Evolutionary conservation across 2,797 vertebrate genomes (phyloP).

Genomic region (Eurystomus glaucurus): DNA sequence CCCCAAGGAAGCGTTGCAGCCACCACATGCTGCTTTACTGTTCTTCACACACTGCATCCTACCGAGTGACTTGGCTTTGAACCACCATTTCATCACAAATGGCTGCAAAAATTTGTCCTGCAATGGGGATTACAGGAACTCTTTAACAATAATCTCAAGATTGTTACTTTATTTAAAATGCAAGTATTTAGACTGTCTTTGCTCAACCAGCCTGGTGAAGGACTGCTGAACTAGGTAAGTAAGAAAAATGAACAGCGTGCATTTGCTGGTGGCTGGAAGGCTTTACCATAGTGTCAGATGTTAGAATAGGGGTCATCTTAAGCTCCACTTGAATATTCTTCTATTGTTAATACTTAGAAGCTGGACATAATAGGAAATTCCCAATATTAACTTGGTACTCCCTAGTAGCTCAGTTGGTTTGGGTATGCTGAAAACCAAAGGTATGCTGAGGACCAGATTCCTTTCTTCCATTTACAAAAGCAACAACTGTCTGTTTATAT

Average conservation of each 20-base stretch:
- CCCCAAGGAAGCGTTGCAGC: not conserved
- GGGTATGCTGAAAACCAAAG: not conserved
- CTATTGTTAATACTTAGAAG: not conserved
- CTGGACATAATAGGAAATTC: not conserved
- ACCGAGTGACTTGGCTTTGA: not conserved
- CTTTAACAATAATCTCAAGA: not conserved
- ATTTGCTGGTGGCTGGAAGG: not conserved
- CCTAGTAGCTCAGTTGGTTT: not conserved
- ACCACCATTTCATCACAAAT: not conserved
- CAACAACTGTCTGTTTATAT: not conserved
- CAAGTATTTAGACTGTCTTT: not conserved
- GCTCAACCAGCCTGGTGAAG: not conserved
- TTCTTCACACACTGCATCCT: not conserved
- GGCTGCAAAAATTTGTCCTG: not conserved
- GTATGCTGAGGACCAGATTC: not conserved
- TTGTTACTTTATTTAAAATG: not conserved
- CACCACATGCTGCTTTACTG: not conserved
- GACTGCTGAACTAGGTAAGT: not conserved
- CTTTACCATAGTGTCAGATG: not conserved
- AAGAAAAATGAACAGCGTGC: not conserved
- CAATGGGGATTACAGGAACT: not conserved
- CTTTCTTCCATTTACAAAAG: not conserved
- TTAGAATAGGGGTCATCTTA: not conserved
- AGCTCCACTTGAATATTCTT: not conserved
- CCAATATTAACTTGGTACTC: not conserved